phyloP scores from a whole-genome alignment of 2,113 vertebrate species.

The Oreotrochilus melanogaster region DNA sequence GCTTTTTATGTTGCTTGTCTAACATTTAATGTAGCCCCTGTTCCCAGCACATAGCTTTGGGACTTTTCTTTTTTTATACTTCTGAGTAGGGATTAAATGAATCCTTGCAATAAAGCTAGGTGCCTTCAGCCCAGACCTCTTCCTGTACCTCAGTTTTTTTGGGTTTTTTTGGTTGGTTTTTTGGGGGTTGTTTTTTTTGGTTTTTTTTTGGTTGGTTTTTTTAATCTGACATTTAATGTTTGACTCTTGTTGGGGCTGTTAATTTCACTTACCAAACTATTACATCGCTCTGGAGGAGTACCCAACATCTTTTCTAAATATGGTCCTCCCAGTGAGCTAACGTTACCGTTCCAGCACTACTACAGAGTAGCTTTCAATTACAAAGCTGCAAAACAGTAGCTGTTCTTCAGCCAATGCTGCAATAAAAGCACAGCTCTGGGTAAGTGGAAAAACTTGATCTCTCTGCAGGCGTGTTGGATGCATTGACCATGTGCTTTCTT shows the following conservation, averaged over 20 bases:
- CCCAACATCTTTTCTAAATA: conserved; percentile 52
- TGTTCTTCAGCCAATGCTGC: background rate
- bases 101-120: background rate
- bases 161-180: too few relatives aligned
- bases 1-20: background rate
- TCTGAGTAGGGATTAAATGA: conserved; percentile 37
- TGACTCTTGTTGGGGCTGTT: background rate
- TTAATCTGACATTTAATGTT: background rate
- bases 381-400: background rate
- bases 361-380: background rate
- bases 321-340: conserved; percentile 15
- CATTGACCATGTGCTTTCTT: background rate
- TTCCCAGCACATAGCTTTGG: background rate
- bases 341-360: background rate
- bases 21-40: background rate
- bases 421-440: background rate
- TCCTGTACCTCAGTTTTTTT: background rate
- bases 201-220: background rate
- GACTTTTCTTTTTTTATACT: conserved; percentile 2
- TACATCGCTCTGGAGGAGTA: background rate
- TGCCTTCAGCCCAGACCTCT: conserved; percentile 18
- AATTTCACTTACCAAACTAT: background rate
- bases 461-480: background rate
- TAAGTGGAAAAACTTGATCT: background rate
- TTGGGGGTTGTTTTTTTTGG: too few relatives aligned